phyloP scores from a whole-genome alignment of 2,113 vertebrate genomes.

The Genyomyrus donnyi region DNA sequence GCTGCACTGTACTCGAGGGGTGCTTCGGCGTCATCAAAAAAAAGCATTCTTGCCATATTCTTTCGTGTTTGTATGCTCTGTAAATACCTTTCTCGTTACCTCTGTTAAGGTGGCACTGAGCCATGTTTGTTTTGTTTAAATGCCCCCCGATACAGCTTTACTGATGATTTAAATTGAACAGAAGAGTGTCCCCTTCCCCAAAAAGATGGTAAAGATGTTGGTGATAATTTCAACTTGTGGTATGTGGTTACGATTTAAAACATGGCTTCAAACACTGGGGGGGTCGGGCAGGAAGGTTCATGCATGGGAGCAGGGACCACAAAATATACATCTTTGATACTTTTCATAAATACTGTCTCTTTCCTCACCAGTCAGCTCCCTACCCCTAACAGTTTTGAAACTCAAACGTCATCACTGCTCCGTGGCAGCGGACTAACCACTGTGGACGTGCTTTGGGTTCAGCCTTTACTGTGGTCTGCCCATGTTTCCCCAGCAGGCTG shows the following conservation, averaged over 20 bases:
- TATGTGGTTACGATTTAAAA: background rate
- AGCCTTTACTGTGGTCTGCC: background rate
- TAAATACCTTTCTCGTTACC: constrained; percentile 28
- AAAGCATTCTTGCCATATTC: constrained; percentile 30
- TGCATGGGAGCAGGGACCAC: background rate
- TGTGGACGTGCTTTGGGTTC: background rate
- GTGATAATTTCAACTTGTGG: background rate
- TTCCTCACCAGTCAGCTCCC: background rate
- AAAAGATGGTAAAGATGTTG: background rate
- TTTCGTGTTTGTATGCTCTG: constrained; percentile 18
- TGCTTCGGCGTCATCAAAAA: background rate
- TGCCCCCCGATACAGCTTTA: background rate
- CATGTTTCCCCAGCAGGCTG: background rate
- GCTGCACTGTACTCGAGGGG: constrained; percentile 42
- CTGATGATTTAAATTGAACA: background rate
- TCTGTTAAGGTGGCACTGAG: background rate
- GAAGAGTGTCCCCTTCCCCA: background rate
- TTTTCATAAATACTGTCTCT: background rate
- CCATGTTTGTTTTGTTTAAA: background rate
- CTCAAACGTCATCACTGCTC: background rate
- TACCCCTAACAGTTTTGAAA: background rate
- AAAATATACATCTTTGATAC: background rate
- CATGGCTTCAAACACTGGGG: background rate
- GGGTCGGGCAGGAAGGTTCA: background rate
- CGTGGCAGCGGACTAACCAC: background rate